These are phyloP conservation scores for Dipodomys ordii DNA, from an alignment of 2,113 vertebrate genomes.

Conservation along the genomic window DNA sequence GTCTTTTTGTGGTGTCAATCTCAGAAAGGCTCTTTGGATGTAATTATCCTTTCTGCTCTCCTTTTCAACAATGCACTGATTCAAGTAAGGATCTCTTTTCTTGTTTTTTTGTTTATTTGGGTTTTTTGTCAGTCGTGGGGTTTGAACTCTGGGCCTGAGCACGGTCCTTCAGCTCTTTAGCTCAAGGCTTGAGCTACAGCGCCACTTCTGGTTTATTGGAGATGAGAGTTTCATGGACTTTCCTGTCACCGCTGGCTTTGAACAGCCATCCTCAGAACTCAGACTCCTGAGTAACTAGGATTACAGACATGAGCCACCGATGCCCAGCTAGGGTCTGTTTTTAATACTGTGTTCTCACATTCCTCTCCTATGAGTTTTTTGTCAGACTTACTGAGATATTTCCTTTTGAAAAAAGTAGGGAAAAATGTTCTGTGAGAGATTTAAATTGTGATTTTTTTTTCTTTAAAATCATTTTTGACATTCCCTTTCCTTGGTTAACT, in stretches of 20 bases:
- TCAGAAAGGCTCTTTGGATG: conserved; percentile 1
- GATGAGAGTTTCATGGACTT: no score
- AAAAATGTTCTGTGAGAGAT: neutral
- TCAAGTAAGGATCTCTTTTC: neutral
- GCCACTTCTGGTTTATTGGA: no score
- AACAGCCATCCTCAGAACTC: no score
- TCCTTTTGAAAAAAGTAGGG: conserved; percentile 7
- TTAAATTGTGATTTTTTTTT: neutral
- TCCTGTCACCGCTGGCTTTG: no score
- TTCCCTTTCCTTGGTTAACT: neutral
- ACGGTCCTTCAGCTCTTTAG: no score
- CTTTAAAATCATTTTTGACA: neutral
- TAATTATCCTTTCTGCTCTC: neutral
- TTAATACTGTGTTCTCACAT: neutral
- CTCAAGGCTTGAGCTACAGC: no score
- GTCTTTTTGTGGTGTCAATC: neutral
- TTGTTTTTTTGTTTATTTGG: no score
- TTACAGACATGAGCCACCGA: no score
- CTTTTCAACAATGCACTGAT: neutral
- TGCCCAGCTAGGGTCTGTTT: neutral
- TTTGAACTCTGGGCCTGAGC: no score
- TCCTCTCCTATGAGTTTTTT: conserved; percentile 16
- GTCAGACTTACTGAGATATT: neutral
- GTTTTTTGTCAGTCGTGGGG: no score
- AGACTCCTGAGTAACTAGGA: no score